These are phyloP conservation scores for Ephialtes manifestator DNA, from an alignment of 2,888 invertebrate species.

Conservation along the genomic window DNA sequence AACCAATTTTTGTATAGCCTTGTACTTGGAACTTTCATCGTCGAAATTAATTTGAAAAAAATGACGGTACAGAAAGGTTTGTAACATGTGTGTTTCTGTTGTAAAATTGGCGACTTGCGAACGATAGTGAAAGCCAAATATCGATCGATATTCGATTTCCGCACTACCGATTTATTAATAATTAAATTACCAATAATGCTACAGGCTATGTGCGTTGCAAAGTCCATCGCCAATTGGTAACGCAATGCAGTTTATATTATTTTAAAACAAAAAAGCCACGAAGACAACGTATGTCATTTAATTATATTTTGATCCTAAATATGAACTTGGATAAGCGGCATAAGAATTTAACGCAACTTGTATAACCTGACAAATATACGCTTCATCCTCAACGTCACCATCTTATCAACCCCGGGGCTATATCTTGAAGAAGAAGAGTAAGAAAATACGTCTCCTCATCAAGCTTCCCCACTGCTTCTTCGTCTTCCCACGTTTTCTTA, in stretches of 20 bases:
- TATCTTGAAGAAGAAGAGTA: neutral
- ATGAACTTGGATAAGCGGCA: neutral
- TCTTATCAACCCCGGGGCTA: neutral
- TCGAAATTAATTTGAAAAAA: too few relatives aligned
- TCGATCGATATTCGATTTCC: too few relatives aligned
- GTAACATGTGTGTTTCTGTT: too few relatives aligned
- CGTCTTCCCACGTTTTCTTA: constrained; percentile 44
- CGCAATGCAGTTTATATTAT: too few relatives aligned
- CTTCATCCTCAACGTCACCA: constrained; percentile 35
- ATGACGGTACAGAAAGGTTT: too few relatives aligned
- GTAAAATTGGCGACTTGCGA: too few relatives aligned
- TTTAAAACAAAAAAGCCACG: too few relatives aligned
- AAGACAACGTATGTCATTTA: neutral
- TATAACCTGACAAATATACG: constrained; percentile 2
- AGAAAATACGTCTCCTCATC: constrained; percentile 39
- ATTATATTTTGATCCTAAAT: neutral
- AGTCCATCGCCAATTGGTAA: too few relatives aligned
- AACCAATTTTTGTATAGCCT: neutral
- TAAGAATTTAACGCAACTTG: neutral
- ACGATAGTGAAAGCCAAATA: too few relatives aligned
- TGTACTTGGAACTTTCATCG: neutral
- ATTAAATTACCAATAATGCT: too few relatives aligned
- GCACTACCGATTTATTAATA: too few relatives aligned
- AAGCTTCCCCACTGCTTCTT: constrained; percentile 23
- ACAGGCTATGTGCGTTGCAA: too few relatives aligned